Evolutionary conservation across 2,888 invertebrate species (phyloP).

Genomic region (Bhutanitis thaidina): DNA sequence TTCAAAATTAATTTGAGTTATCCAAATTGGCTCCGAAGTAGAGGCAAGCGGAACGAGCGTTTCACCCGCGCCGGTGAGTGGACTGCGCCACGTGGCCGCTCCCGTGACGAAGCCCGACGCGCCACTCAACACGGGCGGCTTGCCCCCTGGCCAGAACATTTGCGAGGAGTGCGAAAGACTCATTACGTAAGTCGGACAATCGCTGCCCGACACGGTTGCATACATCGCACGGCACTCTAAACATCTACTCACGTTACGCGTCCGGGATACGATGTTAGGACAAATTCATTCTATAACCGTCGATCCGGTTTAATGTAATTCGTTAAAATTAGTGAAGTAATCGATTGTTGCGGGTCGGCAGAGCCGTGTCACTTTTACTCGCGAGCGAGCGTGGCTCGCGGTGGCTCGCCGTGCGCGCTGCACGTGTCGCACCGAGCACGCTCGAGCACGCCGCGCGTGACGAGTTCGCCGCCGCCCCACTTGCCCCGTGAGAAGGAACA

Average conservation of each 20-base stretch:
- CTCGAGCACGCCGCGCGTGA: too few relatives aligned
- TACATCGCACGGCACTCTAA: conserved; percentile 53
- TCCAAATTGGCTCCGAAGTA: conserved; percentile 52
- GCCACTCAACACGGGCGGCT: conserved; percentile 83
- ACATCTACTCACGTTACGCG: too few relatives aligned
- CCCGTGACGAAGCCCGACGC: conserved; percentile 84
- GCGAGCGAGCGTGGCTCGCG: conserved; percentile 88
- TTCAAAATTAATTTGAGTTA: neutral
- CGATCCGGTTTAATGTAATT: too few relatives aligned
- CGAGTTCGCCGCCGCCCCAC: conserved; percentile 45
- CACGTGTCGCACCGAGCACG: too few relatives aligned
- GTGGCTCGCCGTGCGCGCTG: conserved; percentile 79
- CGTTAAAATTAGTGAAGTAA: conserved; percentile 27
- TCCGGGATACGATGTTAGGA: too few relatives aligned
- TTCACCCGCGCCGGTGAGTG: conserved; percentile 70
- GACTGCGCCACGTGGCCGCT: conserved; percentile 87
- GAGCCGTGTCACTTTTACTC: conserved; percentile 84
- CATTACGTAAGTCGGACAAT: conserved; percentile 94
- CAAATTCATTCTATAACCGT: too few relatives aligned
- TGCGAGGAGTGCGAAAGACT: conserved; percentile 98
- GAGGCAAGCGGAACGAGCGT: conserved; percentile 48
- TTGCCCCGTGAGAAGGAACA: conserved; percentile 44
- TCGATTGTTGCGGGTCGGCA: conserved; percentile 60
- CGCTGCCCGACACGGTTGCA: conserved; percentile 83
- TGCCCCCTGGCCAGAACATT: conserved; percentile 94